Evolutionary conservation across 2,113 vertebrate genomes (phyloP), one percentile per base, ranked within the genome.

Genomic region (Sakesphorus luctuosus): DNA sequence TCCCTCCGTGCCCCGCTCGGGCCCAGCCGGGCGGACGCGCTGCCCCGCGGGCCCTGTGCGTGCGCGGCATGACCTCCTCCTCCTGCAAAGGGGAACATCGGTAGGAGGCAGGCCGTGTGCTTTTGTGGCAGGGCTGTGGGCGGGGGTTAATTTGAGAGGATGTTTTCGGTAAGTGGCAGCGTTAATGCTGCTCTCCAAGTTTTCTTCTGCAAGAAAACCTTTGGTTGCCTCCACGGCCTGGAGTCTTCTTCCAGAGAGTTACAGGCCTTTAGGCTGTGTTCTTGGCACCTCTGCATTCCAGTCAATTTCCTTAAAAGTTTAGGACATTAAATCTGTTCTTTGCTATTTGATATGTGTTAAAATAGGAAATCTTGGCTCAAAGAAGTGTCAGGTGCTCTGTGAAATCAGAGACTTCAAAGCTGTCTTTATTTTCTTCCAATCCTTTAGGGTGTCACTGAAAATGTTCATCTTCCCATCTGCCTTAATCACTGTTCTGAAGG

Each of bases 41-140:
- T 40, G 38, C 38, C 38, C 38, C 38, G 38, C 38, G 38, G 38
- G 38, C 10, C 38, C 40, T 43, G 44, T 46, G 40, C 35, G 25
- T 5, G 15, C n/a, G 6, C 35, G 31, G 17, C 19, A 8, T 7
- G 8, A 4, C 24, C 9, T 33, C 3, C 11, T 3, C 21, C n/a
- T 10, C 11, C 8, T 2, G 7, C 24, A 6, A 21, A 13, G 6
- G 16, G 6, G n/a, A 36, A n/a, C 12, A 1, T 0, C 4, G 33
- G 1, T 5, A 26, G 58, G 17, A 76, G 28, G 53, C 40, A n/a
- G 13, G 5, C 4, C 4, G 29, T 25, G 21, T 7, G 4, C 1
- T 56, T 49, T 20, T 5, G 3, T 28, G 43, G 6, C 13, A 10
- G 36, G 24, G 23, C 2, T 28, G 18, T 18, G 12, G 58, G 5